Base-by-base conservation (phyloP, 2,888 invertebrate genomes). In the Phaedon cochleariae region DNA sequence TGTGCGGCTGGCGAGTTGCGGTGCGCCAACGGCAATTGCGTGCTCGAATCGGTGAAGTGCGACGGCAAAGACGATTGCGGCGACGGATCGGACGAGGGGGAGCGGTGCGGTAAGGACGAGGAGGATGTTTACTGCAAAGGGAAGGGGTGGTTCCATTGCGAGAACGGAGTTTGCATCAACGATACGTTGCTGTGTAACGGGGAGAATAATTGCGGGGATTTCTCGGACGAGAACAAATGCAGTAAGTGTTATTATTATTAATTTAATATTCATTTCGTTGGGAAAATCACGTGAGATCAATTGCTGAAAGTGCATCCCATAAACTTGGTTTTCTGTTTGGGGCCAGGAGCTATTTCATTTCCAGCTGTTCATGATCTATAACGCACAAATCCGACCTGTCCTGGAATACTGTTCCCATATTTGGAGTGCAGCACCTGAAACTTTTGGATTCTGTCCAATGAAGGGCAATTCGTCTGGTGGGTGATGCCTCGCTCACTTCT, bases 141-240 rank as follows among this genome's bases (percentile, higher is more conserved):
- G 7, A 72, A 78, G 2, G 86, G 84, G 52, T 84, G 87, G 82
- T 92, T 90, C 85, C 86, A 86, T 74, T 94, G 93, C 84, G 80
- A 83, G 0, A 87, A 87, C 70, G 88, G 89, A 0, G 85, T 87
- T 70, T 94, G 94, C 80, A 87, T 94, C 71, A 81, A 87, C 62
- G 85, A 86, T 46, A 87, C 87, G 74, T 86, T 86, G 74, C 86
- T 88, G 18, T 95, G 94, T 82, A 90, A 95, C 81, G 90, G 91
- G 0, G 85, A 88, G 45, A 86, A 89, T 72, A 91, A 94, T 80
- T 92, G 92, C 77, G 84, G 81, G 2, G 92, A 92, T 80, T 88
- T 87, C 71, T 85, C 87, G 29, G 92, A 92, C 77, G 92, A 92
- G 82, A 86, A 85, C 65, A 92, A 86, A 72, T 92, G 92, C 84